A percentile compares a stretch with the other conserved stretches of the same genome.
phyloP scores from a whole-genome alignment of 1,140 invertebrate genomes.

The Leptinotarsa lineolata region DNA sequence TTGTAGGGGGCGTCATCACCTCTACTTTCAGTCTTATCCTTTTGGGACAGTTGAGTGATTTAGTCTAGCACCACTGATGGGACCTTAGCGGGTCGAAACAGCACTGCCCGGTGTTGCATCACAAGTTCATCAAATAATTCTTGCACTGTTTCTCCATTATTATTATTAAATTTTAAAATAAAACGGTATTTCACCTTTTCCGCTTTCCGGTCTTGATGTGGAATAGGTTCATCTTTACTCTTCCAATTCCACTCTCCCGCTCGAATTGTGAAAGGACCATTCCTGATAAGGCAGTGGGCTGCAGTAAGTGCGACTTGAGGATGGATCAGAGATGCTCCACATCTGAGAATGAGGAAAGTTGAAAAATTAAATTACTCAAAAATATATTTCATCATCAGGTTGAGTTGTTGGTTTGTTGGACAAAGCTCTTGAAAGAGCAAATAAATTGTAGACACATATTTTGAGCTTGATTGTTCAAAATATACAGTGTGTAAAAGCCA shows the following conservation, averaged over 20 bases:
- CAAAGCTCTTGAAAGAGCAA: no score
- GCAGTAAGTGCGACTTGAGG: slow-evolving; percentile 52
- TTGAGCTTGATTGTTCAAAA: no score
- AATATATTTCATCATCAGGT: no score
- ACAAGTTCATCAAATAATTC: neutral
- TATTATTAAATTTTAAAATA: neutral
- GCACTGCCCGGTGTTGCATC: no score
- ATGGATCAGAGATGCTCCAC: slow-evolving; percentile 53
- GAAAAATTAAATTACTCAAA: no score
- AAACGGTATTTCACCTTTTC: slow-evolving; percentile 11
- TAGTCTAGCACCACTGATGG: no score
- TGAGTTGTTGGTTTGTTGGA: no score
- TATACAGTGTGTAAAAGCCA: no score
- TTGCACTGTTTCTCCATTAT: slow-evolving; percentile 10
- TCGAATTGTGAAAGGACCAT: slow-evolving; percentile 52
- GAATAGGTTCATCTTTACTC: slow-evolving; percentile 56
- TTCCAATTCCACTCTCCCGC: slow-evolving; percentile 64
- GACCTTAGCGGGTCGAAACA: no score
- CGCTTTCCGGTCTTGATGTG: slow-evolving; percentile 46
- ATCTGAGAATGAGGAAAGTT: slow-evolving; percentile 28
- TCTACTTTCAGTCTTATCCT: neutral
- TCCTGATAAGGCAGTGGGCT: slow-evolving; percentile 47
- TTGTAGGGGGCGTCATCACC: no score
- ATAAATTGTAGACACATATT: no score
- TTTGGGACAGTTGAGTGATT: neutral